These are phyloP conservation scores for Hoplias malabaricus DNA, from an alignment of 2,113 vertebrate species.

Conservation along the genomic window DNA sequence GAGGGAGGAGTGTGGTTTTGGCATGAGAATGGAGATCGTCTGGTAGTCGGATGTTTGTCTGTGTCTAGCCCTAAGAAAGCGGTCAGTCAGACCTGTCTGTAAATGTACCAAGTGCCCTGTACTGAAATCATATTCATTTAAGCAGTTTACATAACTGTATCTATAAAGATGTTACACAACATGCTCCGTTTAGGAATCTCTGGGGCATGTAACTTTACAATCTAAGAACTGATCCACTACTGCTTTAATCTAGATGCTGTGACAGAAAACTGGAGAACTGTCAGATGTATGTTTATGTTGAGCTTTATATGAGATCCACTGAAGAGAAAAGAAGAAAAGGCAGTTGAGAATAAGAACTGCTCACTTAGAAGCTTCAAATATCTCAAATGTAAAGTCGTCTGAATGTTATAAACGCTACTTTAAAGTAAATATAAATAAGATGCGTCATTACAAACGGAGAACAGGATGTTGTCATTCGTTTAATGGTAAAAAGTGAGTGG, in stretches of 20 bases:
- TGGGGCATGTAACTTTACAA: neutral
- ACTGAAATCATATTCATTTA: neutral
- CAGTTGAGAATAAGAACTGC: neutral
- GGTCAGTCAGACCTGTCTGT: neutral
- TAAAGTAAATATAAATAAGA: neutral
- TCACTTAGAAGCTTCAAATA: neutral
- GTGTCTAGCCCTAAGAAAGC: conserved; percentile 46
- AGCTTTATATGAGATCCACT: neutral
- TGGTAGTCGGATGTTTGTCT: conserved; percentile 12
- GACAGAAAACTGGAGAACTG: neutral
- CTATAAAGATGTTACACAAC: neutral
- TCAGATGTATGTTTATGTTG: neutral
- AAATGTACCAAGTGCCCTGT: neutral
- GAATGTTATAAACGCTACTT: neutral
- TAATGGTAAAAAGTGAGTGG: neutral
- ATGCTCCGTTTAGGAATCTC: neutral
- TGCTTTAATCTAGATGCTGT: conserved; percentile 6
- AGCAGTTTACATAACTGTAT: neutral
- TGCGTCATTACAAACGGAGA: neutral
- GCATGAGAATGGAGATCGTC: conserved; percentile 17
- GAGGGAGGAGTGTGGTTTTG: conserved; percentile 32
- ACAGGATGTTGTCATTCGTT: neutral
- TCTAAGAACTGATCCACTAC: neutral
- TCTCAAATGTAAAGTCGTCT: neutral
- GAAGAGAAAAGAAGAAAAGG: conserved; percentile 3